Base-by-base conservation (phyloP, 2,888 invertebrate genomes). In the Mythimna lalbum region DNA sequence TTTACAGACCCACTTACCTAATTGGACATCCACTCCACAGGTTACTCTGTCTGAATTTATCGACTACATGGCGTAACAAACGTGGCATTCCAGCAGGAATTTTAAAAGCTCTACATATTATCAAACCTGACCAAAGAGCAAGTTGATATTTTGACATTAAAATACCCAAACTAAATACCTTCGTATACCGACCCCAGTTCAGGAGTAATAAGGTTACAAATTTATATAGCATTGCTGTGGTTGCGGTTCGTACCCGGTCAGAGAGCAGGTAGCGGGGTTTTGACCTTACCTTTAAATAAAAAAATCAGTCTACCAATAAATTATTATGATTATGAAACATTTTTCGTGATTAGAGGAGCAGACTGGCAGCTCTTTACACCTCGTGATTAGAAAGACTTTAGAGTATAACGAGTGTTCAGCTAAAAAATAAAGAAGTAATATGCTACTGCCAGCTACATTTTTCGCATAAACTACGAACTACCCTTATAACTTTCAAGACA, bases 161-260 rank as follows among this genome's bases (percentile, higher is more conserved):
- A 76, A 82, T 82, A 76, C 83, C 68, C 63, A 21, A 80, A 82
- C 73, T 73, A 85, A 85, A 83, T 85, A 85, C 83, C 76, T 67
- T 55, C 59, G 69, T 79, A 71, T 63, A 79, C 67, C 62, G 68
- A 52, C 76, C 67, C 72, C 64, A 63, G 66, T 73, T 76, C 55
- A 72, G 73, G 72, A 71, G 71, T 74, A 77, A 77, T 82, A 78
- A 78, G 72, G 84, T 78, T 53, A 68, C 76, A 79, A 84, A 82
- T 86, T 85, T 78, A 78, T 76, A 75, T 60, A 73, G 69, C 86
- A 86, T 85, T 73, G 68, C 78, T 85, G 84, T 80, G 84, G 84
- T 84, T 76, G 82, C 74, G 75, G 76, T 73, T 64, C 47, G 63
- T 77, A 75, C 80, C 86, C 84, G 66, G 69, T 69, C 63, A 67